Evolutionary conservation across 2,113 vertebrate species (phyloP).

Genomic region (Rhegmatorhina hoffmannsi): DNA sequence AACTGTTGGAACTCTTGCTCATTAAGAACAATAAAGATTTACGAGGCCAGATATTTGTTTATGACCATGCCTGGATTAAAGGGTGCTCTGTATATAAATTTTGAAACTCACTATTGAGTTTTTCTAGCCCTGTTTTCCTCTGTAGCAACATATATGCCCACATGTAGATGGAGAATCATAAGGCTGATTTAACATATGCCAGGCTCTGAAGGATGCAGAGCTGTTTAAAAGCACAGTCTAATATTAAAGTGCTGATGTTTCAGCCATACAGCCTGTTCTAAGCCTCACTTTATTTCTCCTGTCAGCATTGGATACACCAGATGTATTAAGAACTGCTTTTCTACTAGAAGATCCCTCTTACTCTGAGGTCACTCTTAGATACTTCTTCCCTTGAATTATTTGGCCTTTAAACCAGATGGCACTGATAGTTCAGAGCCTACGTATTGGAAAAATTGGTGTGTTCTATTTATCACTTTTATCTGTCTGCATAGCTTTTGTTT

Average conservation of each 20-base stretch:
- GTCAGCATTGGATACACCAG: not conserved
- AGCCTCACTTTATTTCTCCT: not conserved
- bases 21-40: not conserved
- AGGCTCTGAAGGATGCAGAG: not conserved
- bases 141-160: not conserved
- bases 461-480: not conserved
- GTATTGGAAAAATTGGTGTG: not conserved
- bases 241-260: slow-evolving; percentile 27
- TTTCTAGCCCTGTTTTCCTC: not conserved
- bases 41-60: not conserved
- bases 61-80: not conserved
- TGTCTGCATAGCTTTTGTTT: not conserved
- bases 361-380: not conserved
- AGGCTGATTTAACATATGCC: not conserved
- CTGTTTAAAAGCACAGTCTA: not conserved
- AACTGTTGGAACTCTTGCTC: not conserved
- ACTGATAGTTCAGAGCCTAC: not conserved
- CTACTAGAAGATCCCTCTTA: not conserved
- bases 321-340: not conserved
- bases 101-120: not conserved
- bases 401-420: not conserved
- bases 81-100: not conserved
- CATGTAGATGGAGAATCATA: not conserved
- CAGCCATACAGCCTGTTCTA: not conserved
- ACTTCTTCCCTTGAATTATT: not conserved